phyloP scores from a whole-genome alignment of 2,888 invertebrate genomes.

The Agriopis marginaria region DNA sequence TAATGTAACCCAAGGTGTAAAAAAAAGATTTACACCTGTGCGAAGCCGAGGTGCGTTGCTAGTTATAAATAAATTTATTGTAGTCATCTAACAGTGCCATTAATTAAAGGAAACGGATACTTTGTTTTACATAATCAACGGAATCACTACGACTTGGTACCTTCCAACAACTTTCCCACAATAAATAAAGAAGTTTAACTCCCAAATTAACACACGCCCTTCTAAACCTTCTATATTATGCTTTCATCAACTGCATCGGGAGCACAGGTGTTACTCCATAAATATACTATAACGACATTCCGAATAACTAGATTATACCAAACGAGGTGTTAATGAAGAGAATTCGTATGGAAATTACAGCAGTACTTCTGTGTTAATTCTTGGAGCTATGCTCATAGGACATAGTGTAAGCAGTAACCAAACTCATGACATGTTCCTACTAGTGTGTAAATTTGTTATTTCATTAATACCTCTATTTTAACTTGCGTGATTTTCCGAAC shows the following conservation, averaged over 20 bases:
- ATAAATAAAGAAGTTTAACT: slow-evolving; percentile 30
- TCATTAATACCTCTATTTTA: too few species aligned
- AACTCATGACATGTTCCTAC: background rate
- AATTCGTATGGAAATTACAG: slow-evolving; percentile 45
- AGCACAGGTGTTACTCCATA: slow-evolving; percentile 42
- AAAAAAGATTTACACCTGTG: too few species aligned
- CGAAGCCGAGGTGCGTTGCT: too few species aligned
- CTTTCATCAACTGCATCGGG: slow-evolving; percentile 28
- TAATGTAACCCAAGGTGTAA: too few species aligned
- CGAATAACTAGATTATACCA: slow-evolving; percentile 47
- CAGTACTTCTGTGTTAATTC: slow-evolving; percentile 36
- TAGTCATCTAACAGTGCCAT: background rate
- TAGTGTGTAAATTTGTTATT: too few species aligned
- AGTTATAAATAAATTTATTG: too few species aligned
- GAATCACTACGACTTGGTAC: background rate
- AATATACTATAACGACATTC: slow-evolving; percentile 44
- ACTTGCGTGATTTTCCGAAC: too few species aligned
- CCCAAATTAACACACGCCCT: slow-evolving; percentile 21
- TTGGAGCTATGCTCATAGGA: slow-evolving; percentile 25
- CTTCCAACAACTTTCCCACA: slow-evolving; percentile 24
- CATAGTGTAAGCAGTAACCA: slow-evolving; percentile 18
- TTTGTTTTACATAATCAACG: slow-evolving; percentile 6
- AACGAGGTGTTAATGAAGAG: slow-evolving; percentile 47
- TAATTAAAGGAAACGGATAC: background rate
- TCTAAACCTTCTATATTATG: slow-evolving; percentile 11